Percentiles rank a stretch among this genome's conserved stretches.
Evolutionary conservation across 92 coral and sea anemone species (phyloP).

Genomic region (Actinostola sp.): DNA sequence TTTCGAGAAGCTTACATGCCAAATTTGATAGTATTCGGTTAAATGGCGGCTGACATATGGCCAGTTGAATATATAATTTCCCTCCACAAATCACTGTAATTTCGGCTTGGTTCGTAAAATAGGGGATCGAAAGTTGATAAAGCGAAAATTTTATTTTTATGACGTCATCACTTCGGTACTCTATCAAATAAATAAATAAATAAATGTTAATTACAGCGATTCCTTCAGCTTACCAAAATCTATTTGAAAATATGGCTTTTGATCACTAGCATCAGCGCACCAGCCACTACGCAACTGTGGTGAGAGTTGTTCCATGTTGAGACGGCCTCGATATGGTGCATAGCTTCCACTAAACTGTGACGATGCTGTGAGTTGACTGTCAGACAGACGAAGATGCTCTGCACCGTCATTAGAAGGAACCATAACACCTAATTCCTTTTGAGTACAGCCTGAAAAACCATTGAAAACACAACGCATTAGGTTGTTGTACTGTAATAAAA

Average conservation of each 20-base stretch:
- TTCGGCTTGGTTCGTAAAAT: too few species aligned
- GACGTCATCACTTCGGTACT: too few species aligned
- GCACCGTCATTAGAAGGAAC: conserved; percentile 14
- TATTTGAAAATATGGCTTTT: conserved; percentile 38
- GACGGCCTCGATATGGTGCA: conserved; percentile 32
- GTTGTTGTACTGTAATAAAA: too few species aligned
- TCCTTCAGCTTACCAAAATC: conserved; percentile 49
- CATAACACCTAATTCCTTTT: conserved; percentile 41
- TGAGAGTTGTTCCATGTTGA: conserved; percentile 20
- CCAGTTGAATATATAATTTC: too few species aligned
- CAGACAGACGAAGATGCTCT: conserved; percentile 36
- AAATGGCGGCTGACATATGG: too few species aligned
- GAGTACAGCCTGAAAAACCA: conserved; percentile 18
- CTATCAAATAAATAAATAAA: too few species aligned
- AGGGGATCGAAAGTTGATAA: too few species aligned
- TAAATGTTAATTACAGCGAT: not conserved
- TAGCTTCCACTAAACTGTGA: conserved; percentile 3
- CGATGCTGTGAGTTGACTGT: conserved; percentile 30
- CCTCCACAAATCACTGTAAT: too few species aligned
- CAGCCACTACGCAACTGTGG: conserved; percentile 26
- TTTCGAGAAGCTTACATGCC: too few species aligned
- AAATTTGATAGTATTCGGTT: too few species aligned
- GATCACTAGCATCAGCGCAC: conserved; percentile 43
- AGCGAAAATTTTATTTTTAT: too few species aligned
- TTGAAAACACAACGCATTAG: not conserved